Evolutionary conservation across 1,140 invertebrate species (phyloP), one percentile per base, ranked within the genome.

Genomic region (Brachionus rotundiformis): DNA sequence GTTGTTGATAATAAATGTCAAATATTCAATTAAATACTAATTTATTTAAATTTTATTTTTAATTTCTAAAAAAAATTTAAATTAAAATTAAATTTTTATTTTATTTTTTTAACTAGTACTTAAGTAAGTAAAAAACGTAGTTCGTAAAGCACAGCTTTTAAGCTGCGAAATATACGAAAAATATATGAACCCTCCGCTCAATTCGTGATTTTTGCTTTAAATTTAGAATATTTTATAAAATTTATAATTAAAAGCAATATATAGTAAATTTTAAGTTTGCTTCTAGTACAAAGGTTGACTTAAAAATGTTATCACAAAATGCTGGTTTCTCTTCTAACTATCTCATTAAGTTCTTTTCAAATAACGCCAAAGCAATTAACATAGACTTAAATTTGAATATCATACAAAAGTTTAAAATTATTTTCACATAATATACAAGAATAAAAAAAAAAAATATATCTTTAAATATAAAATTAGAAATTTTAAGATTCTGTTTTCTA

Each of bases 11-110:
- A 19, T 2, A 25, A 54, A 54, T 19, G 8, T 54, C 19, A 54
- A 54, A 54, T 8, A 19, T 54, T 16, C 19, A 54, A 19, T 54
- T 8, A 54, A 54, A 54, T 19, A 23, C 8, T 54, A 19, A 54
- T 54, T 54, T 19, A 16, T 54, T 54, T 54, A n/a, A n/a, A n/a
- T n/a, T n/a, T n/a, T n/a, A n/a, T n/a, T n/a, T n/a, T n/a, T n/a
- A n/a, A 54, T 54, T 54, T 54, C 47, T 54, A 54, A 54, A 54
- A 54, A 54, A 54, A 54, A 41, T 19, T 54, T 54, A 54, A 54
- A 54, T 19, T 54, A 54, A 54, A 54, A 19, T 54, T 54, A 23
- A 54, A 54, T 19, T n/a, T n/a, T n/a, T n/a, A 54, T 54, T 54
- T 25, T 41, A 41, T 19, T 54, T 54, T n/a, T n/a, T n/a, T n/a